Percentiles rank a stretch among this genome's conserved stretches.
Evolutionary conservation across 1,140 invertebrate species (phyloP).

Genomic region (Drosophila neocordata): DNA sequence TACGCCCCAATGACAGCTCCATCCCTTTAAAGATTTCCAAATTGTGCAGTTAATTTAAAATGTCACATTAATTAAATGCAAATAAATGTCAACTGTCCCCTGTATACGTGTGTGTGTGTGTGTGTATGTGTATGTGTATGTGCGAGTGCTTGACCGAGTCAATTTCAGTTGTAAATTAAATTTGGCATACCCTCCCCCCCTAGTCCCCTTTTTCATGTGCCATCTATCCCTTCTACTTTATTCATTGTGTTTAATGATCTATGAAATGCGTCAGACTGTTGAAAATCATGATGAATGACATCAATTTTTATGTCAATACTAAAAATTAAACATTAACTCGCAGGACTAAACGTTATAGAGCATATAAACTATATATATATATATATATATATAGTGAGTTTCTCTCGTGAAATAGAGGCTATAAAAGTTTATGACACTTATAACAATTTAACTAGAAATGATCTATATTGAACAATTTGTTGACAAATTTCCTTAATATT

Average conservation of each 20-base stretch:
- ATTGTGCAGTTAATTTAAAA: slow-evolving; percentile 72
- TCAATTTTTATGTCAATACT: slow-evolving; percentile 13
- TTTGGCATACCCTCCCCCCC: slow-evolving; percentile 22
- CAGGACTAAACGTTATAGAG: no score
- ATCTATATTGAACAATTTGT: no score
- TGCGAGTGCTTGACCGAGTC: slow-evolving; percentile 37
- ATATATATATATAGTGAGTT: no score
- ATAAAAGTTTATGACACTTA: no score
- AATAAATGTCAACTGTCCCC: slow-evolving; percentile 66
- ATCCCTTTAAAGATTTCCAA: slow-evolving; percentile 16
- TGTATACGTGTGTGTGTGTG: neutral
- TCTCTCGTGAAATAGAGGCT: no score
- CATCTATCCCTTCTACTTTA: neutral
- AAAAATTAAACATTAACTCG: neutral
- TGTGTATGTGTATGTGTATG: neutral
- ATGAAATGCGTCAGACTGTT: slow-evolving; percentile 59
- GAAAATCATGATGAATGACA: slow-evolving; percentile 56
- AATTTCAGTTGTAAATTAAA: slow-evolving; percentile 55
- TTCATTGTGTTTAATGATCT: slow-evolving; percentile 47
- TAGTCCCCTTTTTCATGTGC: no score
- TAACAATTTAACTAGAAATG: no score
- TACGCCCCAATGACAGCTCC: slow-evolving; percentile 19
- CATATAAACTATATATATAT: no score
- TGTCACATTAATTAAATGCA: slow-evolving; percentile 79
- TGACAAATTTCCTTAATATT: no score